Evolutionary conservation across 1,140 invertebrate genomes (phyloP), one percentile per base, ranked within the genome.

Genomic region (Trachelipus rathkii): DNA sequence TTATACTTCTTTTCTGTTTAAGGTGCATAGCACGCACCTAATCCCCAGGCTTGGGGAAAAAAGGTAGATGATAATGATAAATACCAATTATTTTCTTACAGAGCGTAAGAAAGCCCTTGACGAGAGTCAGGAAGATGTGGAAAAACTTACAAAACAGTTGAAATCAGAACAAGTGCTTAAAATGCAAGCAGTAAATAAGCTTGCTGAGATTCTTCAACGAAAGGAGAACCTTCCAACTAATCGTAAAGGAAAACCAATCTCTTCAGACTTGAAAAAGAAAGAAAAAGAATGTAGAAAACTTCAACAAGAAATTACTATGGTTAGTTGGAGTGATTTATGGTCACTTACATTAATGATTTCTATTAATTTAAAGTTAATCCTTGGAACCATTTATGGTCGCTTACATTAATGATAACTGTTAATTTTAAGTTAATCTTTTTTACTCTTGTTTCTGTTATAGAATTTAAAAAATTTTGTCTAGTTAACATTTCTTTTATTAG

Each of bases 131-230:
- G 90, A 93, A 77, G 94, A 97, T 83, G 88, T 95, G 9, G 92
- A 94, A 76, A 92, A 92, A 82, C 86, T 98, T 77, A 90, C 88
- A 81, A 93, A 92, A 83, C 94, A 95, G 85, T 87, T 96, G 77
- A 92, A 95, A 83, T 93, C 92, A 45, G 96, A 98, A 86, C 91
- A 92, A 83, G 85, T 97, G 81, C 87, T 95, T 76, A 96, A 95
- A 84, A 90, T 92, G 82, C 92, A 96, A 85, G 96, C 96, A 70
- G 95, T 99, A 44, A 97, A 97, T 85, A 99, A 99, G 84, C 87
- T 99, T 68, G 94, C 95, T 7, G 96, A 99, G 86, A 94, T 99
- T 24, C 95, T 98, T 93, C 96, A 96, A 84, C 88, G 92, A 66
- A 95, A 95, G 85, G 94, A 95, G 83, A 82, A 83, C 71, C 78